phyloP scores from a whole-genome alignment of 2,797 vertebrate species.

The Falco naumanni region DNA sequence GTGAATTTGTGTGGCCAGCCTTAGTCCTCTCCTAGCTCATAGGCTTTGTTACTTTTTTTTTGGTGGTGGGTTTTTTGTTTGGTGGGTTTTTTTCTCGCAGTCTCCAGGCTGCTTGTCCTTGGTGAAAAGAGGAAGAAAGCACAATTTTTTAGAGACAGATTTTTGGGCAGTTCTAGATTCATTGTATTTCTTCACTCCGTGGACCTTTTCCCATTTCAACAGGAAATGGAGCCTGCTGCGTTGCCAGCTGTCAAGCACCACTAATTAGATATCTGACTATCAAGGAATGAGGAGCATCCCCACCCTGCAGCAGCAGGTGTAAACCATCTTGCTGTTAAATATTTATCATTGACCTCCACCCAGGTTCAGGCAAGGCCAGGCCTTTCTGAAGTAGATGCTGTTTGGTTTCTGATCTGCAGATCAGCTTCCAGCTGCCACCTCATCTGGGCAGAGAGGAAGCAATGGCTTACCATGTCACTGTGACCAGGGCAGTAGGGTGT shows the following conservation, averaged over 20 bases:
- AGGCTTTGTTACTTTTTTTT: neutral
- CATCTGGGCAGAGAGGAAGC: neutral
- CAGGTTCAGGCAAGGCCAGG: neutral
- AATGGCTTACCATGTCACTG: neutral
- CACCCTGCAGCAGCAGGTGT: neutral
- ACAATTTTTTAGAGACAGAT: neutral
- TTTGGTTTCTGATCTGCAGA: neutral
- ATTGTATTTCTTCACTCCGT: neutral
- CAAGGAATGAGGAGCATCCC: neutral
- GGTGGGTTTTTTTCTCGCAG: neutral
- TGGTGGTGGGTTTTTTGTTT: neutral
- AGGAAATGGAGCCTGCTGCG: neutral
- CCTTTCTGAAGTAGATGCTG: neutral
- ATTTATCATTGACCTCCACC: neutral
- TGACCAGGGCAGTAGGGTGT: neutral
- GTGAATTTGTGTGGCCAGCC: neutral
- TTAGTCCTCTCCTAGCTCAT: neutral
- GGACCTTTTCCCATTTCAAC: neutral
- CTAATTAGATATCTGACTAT: neutral
- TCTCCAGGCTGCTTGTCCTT: neutral
- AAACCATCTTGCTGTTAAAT: neutral
- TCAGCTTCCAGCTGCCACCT: neutral
- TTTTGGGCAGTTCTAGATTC: neutral
- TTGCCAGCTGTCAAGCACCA: neutral
- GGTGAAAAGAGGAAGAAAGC: neutral